Base-by-base conservation (phyloP, 2,888 invertebrate species). In the Drosophila kanekoi region DNA sequence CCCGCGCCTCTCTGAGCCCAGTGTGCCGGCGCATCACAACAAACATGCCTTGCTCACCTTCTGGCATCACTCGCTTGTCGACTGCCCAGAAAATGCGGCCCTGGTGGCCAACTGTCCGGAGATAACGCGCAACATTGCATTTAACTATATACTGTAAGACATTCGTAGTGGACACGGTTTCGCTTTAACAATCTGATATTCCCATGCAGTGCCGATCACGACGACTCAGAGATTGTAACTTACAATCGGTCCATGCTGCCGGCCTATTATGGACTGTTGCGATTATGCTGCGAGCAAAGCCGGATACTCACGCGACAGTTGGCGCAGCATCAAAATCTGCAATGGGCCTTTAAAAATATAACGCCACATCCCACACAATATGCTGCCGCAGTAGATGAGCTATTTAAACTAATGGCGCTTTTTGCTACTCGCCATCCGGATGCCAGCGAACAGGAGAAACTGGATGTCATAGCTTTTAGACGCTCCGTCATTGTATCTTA, bases 271-370 rank as follows among this genome's bases (percentile, higher is more conserved):
- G 97, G 98, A 44, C 93, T 98, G 63, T 93, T 98, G 83, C 94
- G 98, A 72, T 94, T 98, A 92, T 98, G 97, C 93, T 98, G 98
- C 91, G 96, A 97, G 78, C 96, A 97, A 81, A 98, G 98, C 5
- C 94, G 96, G 47, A 93, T 95, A 23, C 97, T 98, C 92, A 97
- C 98, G 5, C 94, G 97, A 57, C 95, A 96, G 89, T 93, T 98
- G 60, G 97, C 98, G 0, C 96, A 96, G 79, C 98, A 98, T 93
- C 98, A 98, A 93, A 98, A 98, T 93, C 95, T 98, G 44, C 97
- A 97, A 91, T 98, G 98, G 98, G 98, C 98, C 28, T 98, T 98
- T 92, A 96, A 98, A 90, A 98, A 98, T 92, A 98, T 98, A 75
- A 97, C 98, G 35, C 98, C 98, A n/a, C 98, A 98, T 93, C 97